Evolutionary conservation across 2,888 invertebrate species (phyloP).

Genomic region (Dryadula phaetusa): DNA sequence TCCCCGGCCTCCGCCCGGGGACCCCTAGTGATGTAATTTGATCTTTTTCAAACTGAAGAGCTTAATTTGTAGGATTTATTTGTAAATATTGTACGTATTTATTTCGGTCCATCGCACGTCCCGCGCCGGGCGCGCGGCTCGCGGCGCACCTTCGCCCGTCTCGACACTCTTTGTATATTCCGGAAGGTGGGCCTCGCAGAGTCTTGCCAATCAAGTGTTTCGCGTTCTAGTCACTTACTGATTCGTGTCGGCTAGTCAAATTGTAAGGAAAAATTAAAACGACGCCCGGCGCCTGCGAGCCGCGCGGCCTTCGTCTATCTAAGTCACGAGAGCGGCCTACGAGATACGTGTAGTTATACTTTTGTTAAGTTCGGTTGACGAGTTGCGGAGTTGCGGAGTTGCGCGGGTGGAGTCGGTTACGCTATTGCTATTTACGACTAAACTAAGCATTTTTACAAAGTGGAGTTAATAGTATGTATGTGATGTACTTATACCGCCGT

Average conservation of each 20-base stretch:
- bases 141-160: conserved; percentile 39
- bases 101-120: conserved; percentile 65
- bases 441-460: conserved; percentile 68
- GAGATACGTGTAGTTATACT: conserved; percentile 63
- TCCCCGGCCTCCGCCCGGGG: conserved; percentile 34
- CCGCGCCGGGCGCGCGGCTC: conserved; percentile 39
- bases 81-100: conserved; percentile 80
- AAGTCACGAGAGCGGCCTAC: conserved; percentile 78
- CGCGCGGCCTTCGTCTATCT: conserved; percentile 57
- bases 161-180: conserved; percentile 41
- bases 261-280: conserved; percentile 43
- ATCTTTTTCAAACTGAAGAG: conserved; percentile 73
- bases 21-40: conserved; percentile 69
- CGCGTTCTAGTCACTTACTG: conserved; percentile 81
- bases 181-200: conserved; percentile 50
- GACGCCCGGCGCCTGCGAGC: conserved; percentile 43
- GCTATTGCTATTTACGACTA: conserved; percentile 70
- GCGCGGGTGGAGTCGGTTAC: conserved; percentile 56
- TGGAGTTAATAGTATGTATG: conserved; percentile 43
- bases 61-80: conserved; percentile 78
- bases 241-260: conserved; percentile 82
- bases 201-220: conserved; percentile 78
- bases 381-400: conserved; percentile 53
- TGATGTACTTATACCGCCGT: conserved; percentile 46
- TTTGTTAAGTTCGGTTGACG: conserved; percentile 65